Conservation (phyloP, 2,888 invertebrate species). For the Caenorhabditis drosophilae region DNA sequence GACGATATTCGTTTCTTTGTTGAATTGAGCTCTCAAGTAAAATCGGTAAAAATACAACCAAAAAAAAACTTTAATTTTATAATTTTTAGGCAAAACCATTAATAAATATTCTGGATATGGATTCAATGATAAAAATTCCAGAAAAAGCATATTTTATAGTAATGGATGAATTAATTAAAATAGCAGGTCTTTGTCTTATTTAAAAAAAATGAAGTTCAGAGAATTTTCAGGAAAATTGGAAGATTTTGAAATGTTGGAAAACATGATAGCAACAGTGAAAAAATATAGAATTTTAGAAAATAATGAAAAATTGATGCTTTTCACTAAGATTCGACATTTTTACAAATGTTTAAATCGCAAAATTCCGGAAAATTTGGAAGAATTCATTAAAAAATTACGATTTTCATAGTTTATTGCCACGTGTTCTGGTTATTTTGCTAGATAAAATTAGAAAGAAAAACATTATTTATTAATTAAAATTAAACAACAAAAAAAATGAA, state of each 20-base stretch:
- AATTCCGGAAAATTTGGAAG: constrained; percentile 15
- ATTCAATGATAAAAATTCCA: constrained; percentile 13
- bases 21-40: no score
- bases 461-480: no score
- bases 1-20: no score
- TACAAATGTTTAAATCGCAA: constrained; percentile 33
- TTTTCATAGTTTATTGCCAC: no score
- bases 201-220: background rate
- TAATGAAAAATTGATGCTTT: constrained; percentile 14
- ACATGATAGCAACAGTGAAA: constrained; percentile 13
- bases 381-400: no score
- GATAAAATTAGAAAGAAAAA: no score
- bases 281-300: constrained; percentile 1
- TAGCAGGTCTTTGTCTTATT: constrained; percentile 7
- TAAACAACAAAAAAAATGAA: background rate
- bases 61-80: no score
- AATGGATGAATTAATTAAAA: constrained; percentile 25
- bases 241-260: constrained; percentile 17
- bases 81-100: constrained; percentile 25
- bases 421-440: no score
- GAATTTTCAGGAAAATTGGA: constrained; percentile 20
- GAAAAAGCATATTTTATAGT: constrained; percentile 10
- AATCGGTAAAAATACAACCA: no score
- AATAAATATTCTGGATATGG: constrained; percentile 14
- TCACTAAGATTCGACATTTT: constrained; percentile 29